These are phyloP conservation scores for Pangasius krempfi DNA, from an alignment of 2,797 vertebrate species.

Conservation along the genomic window DNA sequence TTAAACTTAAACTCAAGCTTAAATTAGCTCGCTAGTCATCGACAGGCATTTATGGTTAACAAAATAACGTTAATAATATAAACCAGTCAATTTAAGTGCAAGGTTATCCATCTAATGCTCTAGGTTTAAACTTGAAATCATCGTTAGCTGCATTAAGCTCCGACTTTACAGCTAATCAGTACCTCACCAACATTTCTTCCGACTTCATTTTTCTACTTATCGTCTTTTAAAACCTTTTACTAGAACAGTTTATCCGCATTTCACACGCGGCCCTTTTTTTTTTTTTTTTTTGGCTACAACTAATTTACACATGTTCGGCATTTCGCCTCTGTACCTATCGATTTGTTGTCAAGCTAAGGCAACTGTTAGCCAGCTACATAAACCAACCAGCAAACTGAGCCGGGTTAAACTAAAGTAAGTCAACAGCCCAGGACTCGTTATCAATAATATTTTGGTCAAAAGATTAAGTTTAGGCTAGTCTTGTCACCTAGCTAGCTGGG, in stretches of 20 bases:
- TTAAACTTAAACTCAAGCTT: neutral
- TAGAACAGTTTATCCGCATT: neutral
- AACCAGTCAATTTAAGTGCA: neutral
- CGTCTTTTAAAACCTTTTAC: neutral
- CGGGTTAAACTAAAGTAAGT: neutral
- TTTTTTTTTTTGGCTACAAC: neutral
- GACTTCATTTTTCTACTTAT: neutral
- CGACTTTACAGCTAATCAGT: neutral
- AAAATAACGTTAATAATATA: neutral
- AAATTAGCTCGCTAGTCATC: neutral
- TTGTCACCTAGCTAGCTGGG: neutral
- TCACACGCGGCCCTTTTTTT: neutral
- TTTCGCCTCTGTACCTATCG: neutral
- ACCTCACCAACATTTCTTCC: neutral
- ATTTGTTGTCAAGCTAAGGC: neutral
- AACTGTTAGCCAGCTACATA: neutral
- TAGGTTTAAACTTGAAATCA: neutral
- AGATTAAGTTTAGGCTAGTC: conserved; percentile 11
- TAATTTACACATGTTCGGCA: neutral
- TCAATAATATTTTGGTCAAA: neutral
- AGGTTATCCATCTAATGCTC: neutral
- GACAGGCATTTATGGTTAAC: too few species aligned
- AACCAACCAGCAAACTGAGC: neutral
- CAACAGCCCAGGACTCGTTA: neutral
- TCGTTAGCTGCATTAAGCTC: neutral